Evolutionary conservation across 2,797 vertebrate genomes (phyloP), one percentile per base, ranked within the genome.

Genomic region (Hyperoplus lanceolatus): DNA sequence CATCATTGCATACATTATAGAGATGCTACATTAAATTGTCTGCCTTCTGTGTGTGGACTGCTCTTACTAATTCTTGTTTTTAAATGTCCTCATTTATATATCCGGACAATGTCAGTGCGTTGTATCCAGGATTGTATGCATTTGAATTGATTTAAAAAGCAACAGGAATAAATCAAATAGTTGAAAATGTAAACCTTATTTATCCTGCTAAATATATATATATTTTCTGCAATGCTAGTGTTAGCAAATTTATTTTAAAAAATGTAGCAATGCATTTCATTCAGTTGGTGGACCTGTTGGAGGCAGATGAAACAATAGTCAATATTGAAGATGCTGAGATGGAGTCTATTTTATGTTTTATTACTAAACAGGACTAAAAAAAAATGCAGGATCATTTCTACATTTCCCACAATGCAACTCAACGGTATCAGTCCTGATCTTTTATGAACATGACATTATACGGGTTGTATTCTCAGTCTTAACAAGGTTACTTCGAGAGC

Each of bases 1-100:
- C 81, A 90, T 91, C 81, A 83, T 66, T 60, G 79, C 80, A 86
- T 91, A 89, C 72, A 89, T 91, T 91, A 89, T 68, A 48, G 80
- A 77, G 69, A 76, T 54, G 4, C 71, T 53, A 76, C 71, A 71
- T 77, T 49, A 59, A 83, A 77, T 71, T 62, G 70, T 54, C 71
- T 65, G 81, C 75, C 79, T 84, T 68, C 77, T 80, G 79, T 45
- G 66, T 73, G 43, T 5, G 4, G 65, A 57, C 16, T 65, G 29
- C 74, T 50, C 62, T 36, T 16, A 48, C 64, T 69, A 29, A 64
- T 50, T 83, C 73, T 73, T 70, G 0, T 4, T 63, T 59, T 54
- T 88, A 81, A 76, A 80, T 66, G 69, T 76, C 77, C 62, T 50
- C 38, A 38, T 60, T 85, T 63, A 29, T 29, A 64, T 43, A 66